Evolutionary conservation across 2,113 vertebrate species (phyloP).

Genomic region (Thunnus thynnus): DNA sequence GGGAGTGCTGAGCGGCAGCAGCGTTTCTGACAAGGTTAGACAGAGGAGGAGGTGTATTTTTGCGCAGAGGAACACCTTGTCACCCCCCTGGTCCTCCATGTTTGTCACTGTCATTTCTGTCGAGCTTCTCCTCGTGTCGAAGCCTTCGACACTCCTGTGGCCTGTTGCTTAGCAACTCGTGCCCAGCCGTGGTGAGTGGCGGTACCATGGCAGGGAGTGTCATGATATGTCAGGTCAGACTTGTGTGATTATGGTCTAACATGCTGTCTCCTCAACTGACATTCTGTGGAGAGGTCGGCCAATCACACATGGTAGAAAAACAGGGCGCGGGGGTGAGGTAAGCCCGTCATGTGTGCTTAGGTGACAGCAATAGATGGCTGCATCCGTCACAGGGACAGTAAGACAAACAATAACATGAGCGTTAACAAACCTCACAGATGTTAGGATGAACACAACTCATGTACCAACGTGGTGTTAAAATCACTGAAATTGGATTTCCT

Average conservation of each 20-base stretch:
- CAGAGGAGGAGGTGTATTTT: conserved; percentile 51
- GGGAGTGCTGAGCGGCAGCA: conserved; percentile 25
- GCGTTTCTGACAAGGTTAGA: conserved; percentile 52
- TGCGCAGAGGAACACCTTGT: conserved; percentile 58
- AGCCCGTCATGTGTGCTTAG: conserved; percentile 27
- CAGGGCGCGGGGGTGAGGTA: conserved; percentile 43
- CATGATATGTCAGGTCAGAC: conserved; percentile 81
- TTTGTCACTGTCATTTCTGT: conserved; percentile 66
- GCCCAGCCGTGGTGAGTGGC: conserved; percentile 67
- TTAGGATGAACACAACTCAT: not conserved
- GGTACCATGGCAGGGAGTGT: conserved; percentile 62
- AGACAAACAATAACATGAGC: conserved; percentile 1
- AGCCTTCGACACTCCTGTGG: conserved; percentile 49
- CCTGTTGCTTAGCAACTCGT: conserved; percentile 81
- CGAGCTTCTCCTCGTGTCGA: conserved; percentile 38
- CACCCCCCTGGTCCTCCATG: conserved; percentile 56
- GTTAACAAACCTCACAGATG: conserved; percentile 2
- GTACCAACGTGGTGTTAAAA: not conserved
- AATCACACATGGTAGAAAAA: conserved; percentile 46
- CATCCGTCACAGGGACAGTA: conserved; percentile 24
- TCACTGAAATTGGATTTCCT: not conserved
- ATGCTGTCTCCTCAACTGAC: conserved; percentile 67
- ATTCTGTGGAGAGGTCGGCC: conserved; percentile 56
- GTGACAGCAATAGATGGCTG: conserved; percentile 35
- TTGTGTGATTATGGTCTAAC: conserved; percentile 77